Percentiles rank a stretch among this genome's conserved stretches.
Evolutionary conservation across 2,888 invertebrate genomes (phyloP).

Genomic region (Cylloceria caligata): DNA sequence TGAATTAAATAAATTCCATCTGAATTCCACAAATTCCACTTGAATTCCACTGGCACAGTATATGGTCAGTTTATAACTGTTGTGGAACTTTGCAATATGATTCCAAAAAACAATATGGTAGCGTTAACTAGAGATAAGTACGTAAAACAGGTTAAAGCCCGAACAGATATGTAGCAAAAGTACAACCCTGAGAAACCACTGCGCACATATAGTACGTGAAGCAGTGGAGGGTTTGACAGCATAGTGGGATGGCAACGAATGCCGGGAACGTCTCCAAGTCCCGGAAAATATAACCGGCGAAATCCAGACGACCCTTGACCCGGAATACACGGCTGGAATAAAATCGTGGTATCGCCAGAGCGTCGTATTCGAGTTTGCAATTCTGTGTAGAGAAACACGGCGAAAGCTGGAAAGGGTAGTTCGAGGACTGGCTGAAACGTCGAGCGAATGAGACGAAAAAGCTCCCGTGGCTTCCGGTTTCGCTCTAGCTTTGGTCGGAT

Average conservation of each 20-base stretch:
- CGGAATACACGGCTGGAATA: constrained; percentile 48
- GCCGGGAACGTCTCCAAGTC: constrained; percentile 65
- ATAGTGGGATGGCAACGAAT: constrained; percentile 56
- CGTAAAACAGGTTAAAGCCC: background rate
- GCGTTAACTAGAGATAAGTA: constrained; percentile 14
- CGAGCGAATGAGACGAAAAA: constrained; percentile 62
- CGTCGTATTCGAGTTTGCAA: constrained; percentile 62
- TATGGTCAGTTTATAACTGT: background rate
- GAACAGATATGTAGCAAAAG: background rate
- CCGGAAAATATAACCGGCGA: constrained; percentile 64
- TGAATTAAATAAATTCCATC: background rate
- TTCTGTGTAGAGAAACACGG: constrained; percentile 36
- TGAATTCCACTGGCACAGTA: background rate
- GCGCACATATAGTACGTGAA: background rate
- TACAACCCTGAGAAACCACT: background rate
- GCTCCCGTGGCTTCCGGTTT: constrained; percentile 33
- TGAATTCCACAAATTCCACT: background rate
- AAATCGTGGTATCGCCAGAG: constrained; percentile 39
- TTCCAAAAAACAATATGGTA: constrained; percentile 1
- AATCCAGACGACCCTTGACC: constrained; percentile 67
- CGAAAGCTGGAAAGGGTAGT: constrained; percentile 31
- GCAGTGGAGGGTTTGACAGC: constrained; percentile 33
- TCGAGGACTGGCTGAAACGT: constrained; percentile 53
- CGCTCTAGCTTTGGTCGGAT: constrained; percentile 47
- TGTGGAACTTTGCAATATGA: too few species aligned